Evolutionary conservation across 1,140 invertebrate species (phyloP).

Genomic region (Chrysopa pallens): DNA sequence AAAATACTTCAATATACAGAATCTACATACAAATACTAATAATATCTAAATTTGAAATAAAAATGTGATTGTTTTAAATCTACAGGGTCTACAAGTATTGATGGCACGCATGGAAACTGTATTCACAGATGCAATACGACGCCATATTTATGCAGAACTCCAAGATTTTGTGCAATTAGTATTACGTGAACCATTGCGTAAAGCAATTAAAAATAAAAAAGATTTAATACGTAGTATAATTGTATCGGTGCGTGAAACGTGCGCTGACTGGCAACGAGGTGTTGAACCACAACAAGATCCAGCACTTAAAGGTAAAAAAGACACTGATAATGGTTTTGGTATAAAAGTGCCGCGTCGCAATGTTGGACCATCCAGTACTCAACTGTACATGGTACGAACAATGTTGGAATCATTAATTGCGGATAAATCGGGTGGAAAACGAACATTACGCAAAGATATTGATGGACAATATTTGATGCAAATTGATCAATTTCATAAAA

Average conservation of each 20-base stretch:
- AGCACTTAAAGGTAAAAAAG: conserved; percentile 87
- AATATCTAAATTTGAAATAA: no score
- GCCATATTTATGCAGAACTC: conserved; percentile 90
- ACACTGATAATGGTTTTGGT: conserved; percentile 76
- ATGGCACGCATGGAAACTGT: conserved; percentile 97
- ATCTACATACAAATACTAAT: no score
- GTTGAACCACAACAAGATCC: conserved; percentile 86
- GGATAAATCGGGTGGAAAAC: conserved; percentile 89
- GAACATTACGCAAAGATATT: conserved; percentile 89
- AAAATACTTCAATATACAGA: no score
- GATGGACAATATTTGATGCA: conserved; percentile 80
- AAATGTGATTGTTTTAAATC: no score
- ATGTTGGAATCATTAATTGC: conserved; percentile 96
- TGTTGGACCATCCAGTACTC: conserved; percentile 78
- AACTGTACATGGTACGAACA: conserved; percentile 97
- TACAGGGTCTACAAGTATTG: conserved; percentile 77
- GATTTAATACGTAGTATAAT: conserved; percentile 89
- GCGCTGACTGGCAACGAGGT: conserved; percentile 89
- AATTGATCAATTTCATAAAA: conserved; percentile 92
- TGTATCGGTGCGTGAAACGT: conserved; percentile 88
- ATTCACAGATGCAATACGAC: conserved; percentile 86
- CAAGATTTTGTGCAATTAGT: conserved; percentile 94
- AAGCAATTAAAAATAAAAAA: conserved; percentile 96
- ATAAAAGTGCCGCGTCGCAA: conserved; percentile 86
- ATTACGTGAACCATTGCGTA: conserved; percentile 81